Evolutionary conservation across 2,797 vertebrate genomes (phyloP).

Genomic region (Scomberomorus guttatus): DNA sequence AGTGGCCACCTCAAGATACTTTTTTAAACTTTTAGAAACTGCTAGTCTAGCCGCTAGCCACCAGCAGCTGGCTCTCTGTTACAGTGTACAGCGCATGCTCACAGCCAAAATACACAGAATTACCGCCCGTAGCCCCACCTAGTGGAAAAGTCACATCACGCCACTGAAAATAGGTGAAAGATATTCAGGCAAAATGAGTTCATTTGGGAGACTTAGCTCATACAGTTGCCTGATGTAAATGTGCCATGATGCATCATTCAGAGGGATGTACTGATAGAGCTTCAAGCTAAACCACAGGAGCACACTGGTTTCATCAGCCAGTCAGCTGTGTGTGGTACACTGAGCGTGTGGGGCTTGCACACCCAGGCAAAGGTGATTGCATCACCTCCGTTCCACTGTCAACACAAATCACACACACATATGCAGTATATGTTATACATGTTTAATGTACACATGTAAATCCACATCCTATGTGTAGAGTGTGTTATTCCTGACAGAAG

Average conservation of each 20-base stretch:
- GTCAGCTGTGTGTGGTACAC: conserved; percentile 29
- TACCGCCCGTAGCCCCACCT: too few species aligned
- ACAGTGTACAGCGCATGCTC: too few species aligned
- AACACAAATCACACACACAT: conserved; percentile 17
- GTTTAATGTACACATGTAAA: conserved; percentile 1
- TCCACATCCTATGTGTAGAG: conserved; percentile 10
- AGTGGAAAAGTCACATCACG: too few species aligned
- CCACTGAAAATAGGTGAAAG: conserved; percentile 19
- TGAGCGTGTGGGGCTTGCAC: conserved; percentile 46
- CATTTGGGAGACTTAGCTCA: conserved; percentile 33
- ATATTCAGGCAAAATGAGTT: conserved; percentile 51
- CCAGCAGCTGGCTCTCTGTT: too few species aligned
- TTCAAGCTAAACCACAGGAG: conserved; percentile 27
- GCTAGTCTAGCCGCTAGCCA: too few species aligned
- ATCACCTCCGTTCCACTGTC: conserved; percentile 51
- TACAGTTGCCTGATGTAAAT: conserved; percentile 53
- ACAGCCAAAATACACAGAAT: too few species aligned
- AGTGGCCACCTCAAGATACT: too few species aligned
- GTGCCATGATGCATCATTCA: conserved; percentile 55
- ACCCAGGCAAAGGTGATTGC: conserved; percentile 53
- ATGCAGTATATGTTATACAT: conserved; percentile 13
- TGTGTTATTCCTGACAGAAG: background rate
- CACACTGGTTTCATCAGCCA: conserved; percentile 63
- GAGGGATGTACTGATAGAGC: conserved; percentile 36
- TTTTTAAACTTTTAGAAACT: too few species aligned